These are phyloP conservation scores for Drosophila bifasciata DNA, from an alignment of 1,140 invertebrate species.

Conservation along the genomic window DNA sequence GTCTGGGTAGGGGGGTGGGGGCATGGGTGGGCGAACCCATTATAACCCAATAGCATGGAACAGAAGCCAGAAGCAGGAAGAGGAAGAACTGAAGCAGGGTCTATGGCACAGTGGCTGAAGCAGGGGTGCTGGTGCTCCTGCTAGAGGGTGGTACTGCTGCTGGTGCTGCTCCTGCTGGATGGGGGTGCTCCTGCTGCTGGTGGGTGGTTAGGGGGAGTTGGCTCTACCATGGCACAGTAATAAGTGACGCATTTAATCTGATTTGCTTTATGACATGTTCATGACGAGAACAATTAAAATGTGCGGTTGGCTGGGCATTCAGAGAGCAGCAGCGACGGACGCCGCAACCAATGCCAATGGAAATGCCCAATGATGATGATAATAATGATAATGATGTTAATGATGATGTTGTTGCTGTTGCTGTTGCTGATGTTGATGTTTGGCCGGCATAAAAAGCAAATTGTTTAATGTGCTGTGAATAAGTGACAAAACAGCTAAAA, in stretches of 20 bases:
- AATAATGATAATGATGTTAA: conserved; percentile 44
- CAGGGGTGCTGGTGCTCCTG: no score
- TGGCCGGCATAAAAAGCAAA: conserved; percentile 80
- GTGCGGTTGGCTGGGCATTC: conserved; percentile 78
- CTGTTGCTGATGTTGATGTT: conserved; percentile 41
- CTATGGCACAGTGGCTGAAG: no score
- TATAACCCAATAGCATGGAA: conserved; percentile 33
- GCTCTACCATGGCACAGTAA: conserved; percentile 78
- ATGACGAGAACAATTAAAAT: conserved; percentile 82
- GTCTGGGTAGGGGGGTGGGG: neutral
- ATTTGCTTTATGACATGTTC: conserved; percentile 82
- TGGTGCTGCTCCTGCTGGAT: no score
- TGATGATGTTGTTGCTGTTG: conserved; percentile 48
- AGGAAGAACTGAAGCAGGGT: neutral
- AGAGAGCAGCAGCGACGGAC: conserved; percentile 33
- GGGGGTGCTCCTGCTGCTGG: neutral
- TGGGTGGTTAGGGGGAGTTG: neutral
- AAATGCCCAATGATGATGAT: neutral
- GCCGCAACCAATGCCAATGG: neutral
- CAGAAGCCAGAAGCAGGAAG: neutral
- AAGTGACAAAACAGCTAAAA: conserved; percentile 80
- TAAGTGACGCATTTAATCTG: conserved; percentile 82
- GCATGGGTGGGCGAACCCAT: conserved; percentile 7
- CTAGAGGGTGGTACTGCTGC: no score
- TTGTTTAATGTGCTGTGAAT: conserved; percentile 83